phyloP scores from a whole-genome alignment of 2,888 invertebrate species.

The Agriopis aurantiaria region DNA sequence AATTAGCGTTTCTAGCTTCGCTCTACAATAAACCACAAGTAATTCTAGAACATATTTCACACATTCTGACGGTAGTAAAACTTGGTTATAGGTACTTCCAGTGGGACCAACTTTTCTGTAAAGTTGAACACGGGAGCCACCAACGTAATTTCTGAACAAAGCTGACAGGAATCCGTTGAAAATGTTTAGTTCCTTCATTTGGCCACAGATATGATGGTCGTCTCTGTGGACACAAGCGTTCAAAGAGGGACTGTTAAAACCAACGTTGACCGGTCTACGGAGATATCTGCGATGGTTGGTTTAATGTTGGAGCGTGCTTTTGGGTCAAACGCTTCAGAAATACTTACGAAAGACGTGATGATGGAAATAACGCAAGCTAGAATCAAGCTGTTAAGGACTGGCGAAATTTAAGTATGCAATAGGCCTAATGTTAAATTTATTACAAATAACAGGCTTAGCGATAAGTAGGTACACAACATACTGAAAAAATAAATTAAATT shows the following conservation, averaged over 20 bases:
- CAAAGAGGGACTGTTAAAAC: constrained; percentile 3
- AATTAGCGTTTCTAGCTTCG: constrained; percentile 17
- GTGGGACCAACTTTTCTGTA: not conserved
- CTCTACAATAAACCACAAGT: constrained; percentile 17
- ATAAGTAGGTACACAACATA: no score
- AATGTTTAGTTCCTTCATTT: not conserved
- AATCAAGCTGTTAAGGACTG: no score
- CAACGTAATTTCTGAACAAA: not conserved
- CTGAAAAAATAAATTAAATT: no score
- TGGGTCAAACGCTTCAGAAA: constrained; percentile 6
- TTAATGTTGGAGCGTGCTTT: constrained; percentile 2
- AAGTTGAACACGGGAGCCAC: not conserved
- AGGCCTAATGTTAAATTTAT: no score
- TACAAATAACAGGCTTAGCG: no score
- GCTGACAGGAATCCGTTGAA: not conserved
- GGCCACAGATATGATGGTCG: not conserved
- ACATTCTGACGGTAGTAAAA: constrained; percentile 11
- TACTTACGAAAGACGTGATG: not conserved
- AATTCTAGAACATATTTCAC: constrained; percentile 18
- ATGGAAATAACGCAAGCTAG: not conserved
- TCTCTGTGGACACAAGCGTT: not conserved
- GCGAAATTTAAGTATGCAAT: no score
- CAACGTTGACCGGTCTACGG: not conserved
- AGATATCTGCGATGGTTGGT: not conserved
- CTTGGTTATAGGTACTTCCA: constrained; percentile 5